These are phyloP conservation scores for Trisateles emortualis DNA, from an alignment of 2,888 invertebrate genomes.

Conservation along the genomic window DNA sequence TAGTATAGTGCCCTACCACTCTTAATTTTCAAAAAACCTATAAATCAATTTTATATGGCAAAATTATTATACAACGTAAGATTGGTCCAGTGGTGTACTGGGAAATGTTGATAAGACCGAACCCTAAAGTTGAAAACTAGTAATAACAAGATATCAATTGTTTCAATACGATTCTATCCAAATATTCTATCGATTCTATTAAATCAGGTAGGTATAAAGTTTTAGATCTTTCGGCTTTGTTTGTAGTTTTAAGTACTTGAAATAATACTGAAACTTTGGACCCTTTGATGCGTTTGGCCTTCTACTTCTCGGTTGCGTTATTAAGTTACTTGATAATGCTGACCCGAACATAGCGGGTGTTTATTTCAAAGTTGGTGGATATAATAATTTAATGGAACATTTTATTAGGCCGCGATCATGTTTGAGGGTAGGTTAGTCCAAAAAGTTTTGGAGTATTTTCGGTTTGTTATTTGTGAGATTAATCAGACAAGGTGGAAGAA, in stretches of 20 bases:
- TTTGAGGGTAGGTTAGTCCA: not conserved
- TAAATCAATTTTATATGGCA: no score
- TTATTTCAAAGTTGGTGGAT: conserved; percentile 27
- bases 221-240: conserved; percentile 21
- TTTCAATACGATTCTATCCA: conserved; percentile 4
- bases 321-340: conserved; percentile 36
- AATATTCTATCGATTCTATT: conserved; percentile 21
- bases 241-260: conserved; percentile 40
- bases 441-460: not conserved
- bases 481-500: no score
- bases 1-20: no score
- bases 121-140: not conserved
- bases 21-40: no score
- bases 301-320: conserved; percentile 25
- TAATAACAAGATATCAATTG: not conserved
- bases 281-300: conserved; percentile 31
- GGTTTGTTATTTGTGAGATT: not conserved
- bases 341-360: conserved; percentile 32
- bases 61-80: no score
- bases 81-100: no score
- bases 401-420: not conserved
- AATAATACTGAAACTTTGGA: conserved; percentile 38
- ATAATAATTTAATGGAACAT: conserved; percentile 20
- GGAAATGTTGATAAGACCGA: not conserved
- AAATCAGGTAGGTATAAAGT: conserved; percentile 28